Conservation (phyloP, 2,888 invertebrate species). For the Monoplex corrugatus region DNA sequence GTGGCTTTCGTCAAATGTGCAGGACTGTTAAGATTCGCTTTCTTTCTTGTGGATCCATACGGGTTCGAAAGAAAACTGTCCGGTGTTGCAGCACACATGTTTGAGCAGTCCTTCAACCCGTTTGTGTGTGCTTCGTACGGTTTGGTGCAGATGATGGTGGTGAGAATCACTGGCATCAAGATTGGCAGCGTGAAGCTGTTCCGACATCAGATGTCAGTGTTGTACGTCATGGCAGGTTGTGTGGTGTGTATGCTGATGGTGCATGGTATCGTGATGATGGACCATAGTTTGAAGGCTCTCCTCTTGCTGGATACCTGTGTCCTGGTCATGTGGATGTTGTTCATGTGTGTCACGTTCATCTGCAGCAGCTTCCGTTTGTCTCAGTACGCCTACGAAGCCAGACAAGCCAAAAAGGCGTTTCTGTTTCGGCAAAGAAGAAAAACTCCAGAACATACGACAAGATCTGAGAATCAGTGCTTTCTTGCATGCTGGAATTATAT, state of each 20-base stretch:
- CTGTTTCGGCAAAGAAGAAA: slow-evolving; percentile 10
- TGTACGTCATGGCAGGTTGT: slow-evolving; percentile 81
- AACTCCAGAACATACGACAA: not conserved
- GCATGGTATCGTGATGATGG: slow-evolving; percentile 82
- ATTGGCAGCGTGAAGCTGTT: slow-evolving; percentile 83
- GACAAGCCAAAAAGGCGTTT: slow-evolving; percentile 55
- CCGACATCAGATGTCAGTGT: slow-evolving; percentile 80
- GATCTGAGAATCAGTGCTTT: not conserved
- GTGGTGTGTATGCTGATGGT: slow-evolving; percentile 81
- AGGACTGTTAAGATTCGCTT: slow-evolving; percentile 83
- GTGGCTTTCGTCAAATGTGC: slow-evolving; percentile 84
- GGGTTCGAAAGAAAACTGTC: slow-evolving; percentile 84
- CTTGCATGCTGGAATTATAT: not conserved
- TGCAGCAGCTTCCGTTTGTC: slow-evolving; percentile 84
- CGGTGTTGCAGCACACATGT: slow-evolving; percentile 83
- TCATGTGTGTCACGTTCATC: slow-evolving; percentile 84
- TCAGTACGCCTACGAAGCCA: slow-evolving; percentile 64
- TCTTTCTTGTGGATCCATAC: slow-evolving; percentile 85
- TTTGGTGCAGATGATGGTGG: slow-evolving; percentile 83
- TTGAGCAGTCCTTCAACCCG: slow-evolving; percentile 85
- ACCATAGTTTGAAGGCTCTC: slow-evolving; percentile 71
- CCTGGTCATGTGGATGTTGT: slow-evolving; percentile 84
- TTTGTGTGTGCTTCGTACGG: slow-evolving; percentile 85
- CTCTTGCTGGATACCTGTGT: slow-evolving; percentile 82
- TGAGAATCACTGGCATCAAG: slow-evolving; percentile 84